Base-by-base conservation (phyloP, 92 coral and sea anemone genomes). In the Muricea muricata region DNA sequence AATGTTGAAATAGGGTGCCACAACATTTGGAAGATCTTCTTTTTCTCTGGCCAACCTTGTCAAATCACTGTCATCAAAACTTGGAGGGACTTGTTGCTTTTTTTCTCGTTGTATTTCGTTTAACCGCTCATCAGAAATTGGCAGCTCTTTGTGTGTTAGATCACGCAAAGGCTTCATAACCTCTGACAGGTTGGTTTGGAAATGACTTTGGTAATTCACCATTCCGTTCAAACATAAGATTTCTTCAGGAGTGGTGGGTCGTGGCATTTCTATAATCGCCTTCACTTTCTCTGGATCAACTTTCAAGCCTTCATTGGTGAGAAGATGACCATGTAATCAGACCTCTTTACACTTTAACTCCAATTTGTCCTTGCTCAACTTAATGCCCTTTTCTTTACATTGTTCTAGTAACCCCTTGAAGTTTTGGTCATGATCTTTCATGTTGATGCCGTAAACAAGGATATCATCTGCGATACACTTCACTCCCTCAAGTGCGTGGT, bases 71-170 rank as follows among this genome's bases (percentile, higher is more conserved):
- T 67, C 76, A 29, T 85, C 28, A 89, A 54, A 13, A 84, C 56
- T 33, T 41, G 78, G 45, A 89, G 92, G 24, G 89, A 40, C 54
- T 86, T 84, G 66, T 89, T 90, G 24, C 41, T 54, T 24, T 56
- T 72, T 85, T 21, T 79, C 92, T 30, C 68, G 78, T 79, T 73
- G 23, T 50, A 13, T 50, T 50, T 14, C 23, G 75, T 47, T 41
- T 13, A 79, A 80, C 42, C 68, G 50, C 21, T 76, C 79, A 30
- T 84, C 89, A 18, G 89, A 78, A 41, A 85, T 63, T 21, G 79
- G 89, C 55, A 89, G 83, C 52, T 15, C 52, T 45, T 45, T 45
- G 52, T 45, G 52, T 45, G 52, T 45, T 15, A 45, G 52, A 74
- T 45, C 8, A 14, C 52, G 52, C 8, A 45, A 7, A 45, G 52